phyloP scores from a whole-genome alignment of 2,888 invertebrate genomes.

The Drosophila niveifrons region DNA sequence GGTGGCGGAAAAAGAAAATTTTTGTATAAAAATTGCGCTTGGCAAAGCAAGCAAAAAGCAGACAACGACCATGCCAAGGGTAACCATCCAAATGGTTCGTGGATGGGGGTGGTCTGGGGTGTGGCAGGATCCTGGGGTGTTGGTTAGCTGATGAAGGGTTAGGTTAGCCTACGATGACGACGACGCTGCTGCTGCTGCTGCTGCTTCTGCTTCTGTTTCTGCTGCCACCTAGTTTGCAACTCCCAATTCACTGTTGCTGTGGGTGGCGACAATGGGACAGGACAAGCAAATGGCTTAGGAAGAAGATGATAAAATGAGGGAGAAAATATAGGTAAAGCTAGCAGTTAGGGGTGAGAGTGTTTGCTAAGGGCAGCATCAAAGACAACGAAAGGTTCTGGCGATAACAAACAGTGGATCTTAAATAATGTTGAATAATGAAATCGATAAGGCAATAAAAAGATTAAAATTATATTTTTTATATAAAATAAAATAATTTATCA shows the following conservation, averaged over 20 bases:
- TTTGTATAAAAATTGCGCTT: constrained; percentile 81
- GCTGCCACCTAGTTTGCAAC: constrained; percentile 21
- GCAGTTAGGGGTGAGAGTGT: constrained; percentile 20
- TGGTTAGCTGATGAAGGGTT: constrained; percentile 60
- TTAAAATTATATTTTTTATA: neutral
- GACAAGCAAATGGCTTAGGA: constrained; percentile 27
- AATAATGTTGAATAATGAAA: neutral
- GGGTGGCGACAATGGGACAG: constrained; percentile 54
- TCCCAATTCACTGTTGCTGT: constrained; percentile 63
- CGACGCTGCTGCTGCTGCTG: constrained; percentile 11
- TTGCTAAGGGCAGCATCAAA: constrained; percentile 50
- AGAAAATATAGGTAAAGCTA: constrained; percentile 10
- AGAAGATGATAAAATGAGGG: constrained; percentile 31
- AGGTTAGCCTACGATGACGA: constrained; percentile 45
- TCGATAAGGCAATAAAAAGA: neutral
- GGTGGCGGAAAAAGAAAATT: constrained; percentile 66
- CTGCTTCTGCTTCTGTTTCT: constrained; percentile 3
- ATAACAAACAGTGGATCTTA: constrained; percentile 39
- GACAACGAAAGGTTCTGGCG: constrained; percentile 29
- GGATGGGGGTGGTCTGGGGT: neutral
- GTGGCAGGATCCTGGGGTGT: constrained; percentile 11
- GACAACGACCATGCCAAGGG: constrained; percentile 60
- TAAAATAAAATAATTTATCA: too few species aligned
- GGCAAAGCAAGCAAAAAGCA: constrained; percentile 72
- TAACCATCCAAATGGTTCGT: constrained; percentile 44